Evolutionary conservation across 2,888 invertebrate genomes (phyloP).

Genomic region (Autographa pulchrina): DNA sequence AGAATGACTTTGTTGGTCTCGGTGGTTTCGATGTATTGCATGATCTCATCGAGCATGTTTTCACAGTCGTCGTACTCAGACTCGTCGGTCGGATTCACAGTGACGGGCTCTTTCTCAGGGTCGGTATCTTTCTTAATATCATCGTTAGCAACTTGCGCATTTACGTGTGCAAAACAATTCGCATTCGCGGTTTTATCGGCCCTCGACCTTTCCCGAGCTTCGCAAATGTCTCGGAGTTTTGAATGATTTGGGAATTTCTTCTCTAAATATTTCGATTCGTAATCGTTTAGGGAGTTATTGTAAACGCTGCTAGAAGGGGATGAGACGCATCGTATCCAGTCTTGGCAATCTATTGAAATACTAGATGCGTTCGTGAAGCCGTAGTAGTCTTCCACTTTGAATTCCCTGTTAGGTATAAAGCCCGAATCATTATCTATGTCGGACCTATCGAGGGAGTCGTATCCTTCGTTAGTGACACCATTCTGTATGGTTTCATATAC

Average conservation of each 20-base stretch:
- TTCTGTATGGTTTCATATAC: constrained; percentile 82
- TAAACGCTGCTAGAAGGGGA: constrained; percentile 77
- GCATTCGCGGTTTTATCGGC: constrained; percentile 47
- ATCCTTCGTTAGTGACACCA: constrained; percentile 74
- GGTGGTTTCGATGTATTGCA: constrained; percentile 77
- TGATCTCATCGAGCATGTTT: constrained; percentile 83
- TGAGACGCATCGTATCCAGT: constrained; percentile 79
- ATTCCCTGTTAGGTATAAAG: constrained; percentile 67
- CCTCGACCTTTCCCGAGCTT: constrained; percentile 53
- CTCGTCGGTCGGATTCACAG: constrained; percentile 32
- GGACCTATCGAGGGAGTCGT: constrained; percentile 74
- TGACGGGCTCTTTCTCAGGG: constrained; percentile 27
- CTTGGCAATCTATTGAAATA: constrained; percentile 78
- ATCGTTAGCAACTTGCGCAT: constrained; percentile 25
- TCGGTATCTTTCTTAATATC: constrained; percentile 39
- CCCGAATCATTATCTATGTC: constrained; percentile 72
- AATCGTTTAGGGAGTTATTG: constrained; percentile 75
- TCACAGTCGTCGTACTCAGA: constrained; percentile 66
- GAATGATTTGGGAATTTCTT: constrained; percentile 67
- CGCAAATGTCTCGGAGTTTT: constrained; percentile 58
- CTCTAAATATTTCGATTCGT: constrained; percentile 70
- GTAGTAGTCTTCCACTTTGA: constrained; percentile 75
- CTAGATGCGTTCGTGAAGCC: constrained; percentile 80
- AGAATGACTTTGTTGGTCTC: constrained; percentile 64
- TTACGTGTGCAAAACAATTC: constrained; percentile 38